These are phyloP conservation scores for Xiphydria camelus DNA, from an alignment of 2,888 invertebrate species.

Conservation along the genomic window DNA sequence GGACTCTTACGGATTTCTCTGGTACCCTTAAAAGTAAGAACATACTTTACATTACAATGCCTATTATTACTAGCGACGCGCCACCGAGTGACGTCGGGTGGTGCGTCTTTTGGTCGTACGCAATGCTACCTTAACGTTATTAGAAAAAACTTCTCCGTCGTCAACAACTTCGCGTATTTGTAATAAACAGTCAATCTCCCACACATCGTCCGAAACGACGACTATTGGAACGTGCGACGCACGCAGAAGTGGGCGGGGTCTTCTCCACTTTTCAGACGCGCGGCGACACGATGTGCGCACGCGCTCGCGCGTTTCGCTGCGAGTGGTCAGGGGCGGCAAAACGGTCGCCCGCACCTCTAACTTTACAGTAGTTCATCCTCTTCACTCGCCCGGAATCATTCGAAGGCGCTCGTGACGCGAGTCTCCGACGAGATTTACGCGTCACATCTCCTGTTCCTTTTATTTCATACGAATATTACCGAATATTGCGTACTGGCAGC, in stretches of 20 bases:
- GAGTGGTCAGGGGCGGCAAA: too few species aligned
- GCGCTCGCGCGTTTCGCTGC: too few species aligned
- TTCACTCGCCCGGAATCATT: neutral
- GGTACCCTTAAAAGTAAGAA: slow-evolving; percentile 43
- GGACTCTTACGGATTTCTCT: slow-evolving; percentile 44
- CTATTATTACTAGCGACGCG: slow-evolving; percentile 43
- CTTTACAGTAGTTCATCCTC: too few species aligned
- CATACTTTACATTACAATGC: slow-evolving; percentile 49
- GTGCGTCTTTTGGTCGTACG: slow-evolving; percentile 54
- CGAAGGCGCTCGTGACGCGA: neutral
- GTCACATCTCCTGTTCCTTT: neutral
- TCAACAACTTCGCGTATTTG: slow-evolving; percentile 52
- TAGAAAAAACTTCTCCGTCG: slow-evolving; percentile 53
- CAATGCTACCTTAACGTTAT: slow-evolving; percentile 53
- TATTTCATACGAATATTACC: slow-evolving; percentile 26
- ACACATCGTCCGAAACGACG: slow-evolving; percentile 29
- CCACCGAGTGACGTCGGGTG: slow-evolving; percentile 36
- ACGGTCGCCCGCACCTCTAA: too few species aligned
- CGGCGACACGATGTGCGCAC: too few species aligned
- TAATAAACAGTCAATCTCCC: slow-evolving; percentile 40
- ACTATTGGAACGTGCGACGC: too few species aligned
- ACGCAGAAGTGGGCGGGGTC: too few species aligned
- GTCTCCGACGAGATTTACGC: too few species aligned
- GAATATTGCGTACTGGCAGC: slow-evolving; percentile 49
- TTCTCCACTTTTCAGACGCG: too few species aligned